Conservation (phyloP, 2,888 invertebrate species). For the Pimpla rufipes region DNA sequence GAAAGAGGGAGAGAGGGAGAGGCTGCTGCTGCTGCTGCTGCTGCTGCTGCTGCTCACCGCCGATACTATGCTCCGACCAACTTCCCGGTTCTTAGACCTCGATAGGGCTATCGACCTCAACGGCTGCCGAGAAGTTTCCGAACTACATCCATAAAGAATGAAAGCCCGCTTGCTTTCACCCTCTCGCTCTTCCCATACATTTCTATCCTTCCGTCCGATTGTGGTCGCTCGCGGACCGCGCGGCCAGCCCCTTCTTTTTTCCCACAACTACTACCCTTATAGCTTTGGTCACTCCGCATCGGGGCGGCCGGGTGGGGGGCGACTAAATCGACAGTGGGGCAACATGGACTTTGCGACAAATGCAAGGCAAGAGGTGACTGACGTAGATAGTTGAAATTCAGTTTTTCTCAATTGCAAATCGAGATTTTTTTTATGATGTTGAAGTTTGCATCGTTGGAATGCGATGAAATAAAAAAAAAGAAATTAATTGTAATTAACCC, state of each 20-base stretch:
- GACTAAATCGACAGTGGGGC: too few species aligned
- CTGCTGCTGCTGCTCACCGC: slow-evolving; percentile 43
- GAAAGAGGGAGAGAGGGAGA: slow-evolving; percentile 1
- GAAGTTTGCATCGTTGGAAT: too few species aligned
- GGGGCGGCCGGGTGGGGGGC: not conserved
- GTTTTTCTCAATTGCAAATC: too few species aligned
- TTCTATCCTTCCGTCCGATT: slow-evolving; percentile 53
- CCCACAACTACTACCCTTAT: slow-evolving; percentile 16
- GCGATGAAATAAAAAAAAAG: too few species aligned
- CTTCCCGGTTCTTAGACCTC: slow-evolving; percentile 70
- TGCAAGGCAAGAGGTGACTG: too few species aligned
- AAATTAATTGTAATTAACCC: too few species aligned
- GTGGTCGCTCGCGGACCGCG: slow-evolving; percentile 30
- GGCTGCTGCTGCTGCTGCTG: not conserved
- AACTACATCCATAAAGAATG: slow-evolving; percentile 72
- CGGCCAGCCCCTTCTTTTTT: slow-evolving; percentile 27
- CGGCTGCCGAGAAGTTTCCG: slow-evolving; percentile 67
- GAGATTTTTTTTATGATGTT: too few species aligned
- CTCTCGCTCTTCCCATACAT: slow-evolving; percentile 42
- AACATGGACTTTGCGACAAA: too few species aligned
- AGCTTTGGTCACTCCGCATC: not conserved
- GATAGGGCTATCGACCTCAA: slow-evolving; percentile 71
- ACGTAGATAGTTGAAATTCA: too few species aligned
- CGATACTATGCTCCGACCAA: slow-evolving; percentile 66
- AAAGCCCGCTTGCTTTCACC: slow-evolving; percentile 53